phyloP scores from a whole-genome alignment of 2,888 invertebrate species.

The Agrochola macilenta region DNA sequence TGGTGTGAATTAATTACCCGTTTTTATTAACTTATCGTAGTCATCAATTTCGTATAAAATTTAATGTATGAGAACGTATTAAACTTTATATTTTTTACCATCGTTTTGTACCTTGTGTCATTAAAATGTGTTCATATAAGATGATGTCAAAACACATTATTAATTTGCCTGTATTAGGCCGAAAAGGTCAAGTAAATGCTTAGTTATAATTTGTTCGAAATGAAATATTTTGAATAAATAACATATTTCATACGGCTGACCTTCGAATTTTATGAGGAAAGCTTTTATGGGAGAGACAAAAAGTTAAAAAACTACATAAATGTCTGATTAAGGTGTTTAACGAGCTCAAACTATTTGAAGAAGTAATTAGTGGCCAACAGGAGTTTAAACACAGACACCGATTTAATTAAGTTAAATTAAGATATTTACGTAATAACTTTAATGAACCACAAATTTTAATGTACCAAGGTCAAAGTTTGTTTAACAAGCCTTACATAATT shows the following conservation, averaged over 20 bases:
- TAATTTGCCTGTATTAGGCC: slow-evolving; percentile 42
- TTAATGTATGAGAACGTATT: slow-evolving; percentile 42
- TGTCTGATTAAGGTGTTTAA: background rate
- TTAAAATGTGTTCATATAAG: slow-evolving; percentile 38
- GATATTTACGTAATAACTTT: slow-evolving; percentile 30
- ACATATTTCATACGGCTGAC: slow-evolving; percentile 26
- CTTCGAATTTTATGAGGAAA: slow-evolving; percentile 22
- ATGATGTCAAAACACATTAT: slow-evolving; percentile 42
- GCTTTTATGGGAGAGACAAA: slow-evolving; percentile 7
- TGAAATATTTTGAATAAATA: slow-evolving; percentile 38
- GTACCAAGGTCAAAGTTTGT: slow-evolving; percentile 33
- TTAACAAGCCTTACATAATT: slow-evolving; percentile 43
- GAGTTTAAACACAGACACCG: slow-evolving; percentile 15
- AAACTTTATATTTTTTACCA: slow-evolving; percentile 37
- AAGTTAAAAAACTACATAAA: background rate
- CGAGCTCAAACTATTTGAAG: background rate
- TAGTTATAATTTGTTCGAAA: slow-evolving; percentile 51
- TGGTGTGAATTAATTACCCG: slow-evolving; percentile 41
- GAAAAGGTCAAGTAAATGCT: slow-evolving; percentile 56
- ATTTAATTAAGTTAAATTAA: slow-evolving; percentile 29
- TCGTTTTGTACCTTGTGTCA: slow-evolving; percentile 28
- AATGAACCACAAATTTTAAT: slow-evolving; percentile 38
- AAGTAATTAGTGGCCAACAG: slow-evolving; percentile 14
- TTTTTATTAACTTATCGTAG: slow-evolving; percentile 24
- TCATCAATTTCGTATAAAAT: slow-evolving; percentile 22